A percentile compares a stretch with the other conserved stretches of the same genome.
Evolutionary conservation across 2,888 invertebrate species (phyloP).

Genomic region (Galeruca laticollis): DNA sequence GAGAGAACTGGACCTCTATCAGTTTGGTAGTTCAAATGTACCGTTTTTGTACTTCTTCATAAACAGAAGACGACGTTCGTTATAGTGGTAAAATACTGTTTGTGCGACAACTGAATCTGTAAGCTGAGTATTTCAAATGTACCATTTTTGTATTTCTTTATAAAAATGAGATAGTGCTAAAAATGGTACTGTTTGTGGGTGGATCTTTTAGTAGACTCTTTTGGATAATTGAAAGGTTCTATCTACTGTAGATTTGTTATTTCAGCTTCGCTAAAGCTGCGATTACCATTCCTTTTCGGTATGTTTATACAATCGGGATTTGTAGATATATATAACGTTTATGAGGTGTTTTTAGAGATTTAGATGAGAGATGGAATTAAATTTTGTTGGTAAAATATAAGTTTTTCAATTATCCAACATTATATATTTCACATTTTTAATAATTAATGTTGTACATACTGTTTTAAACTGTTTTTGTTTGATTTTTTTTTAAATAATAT

Average conservation of each 20-base stretch:
- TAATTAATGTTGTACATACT: background rate
- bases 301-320: background rate
- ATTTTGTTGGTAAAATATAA: no score
- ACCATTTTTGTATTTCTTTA: background rate
- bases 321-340: background rate
- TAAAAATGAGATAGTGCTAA: background rate
- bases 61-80: no score
- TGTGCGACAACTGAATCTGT: no score
- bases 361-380: background rate
- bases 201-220: background rate
- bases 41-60: no score
- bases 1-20: no score
- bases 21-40: no score
- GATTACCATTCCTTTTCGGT: background rate
- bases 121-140: background rate
- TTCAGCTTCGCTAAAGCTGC: background rate
- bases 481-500: background rate
- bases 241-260: background rate
- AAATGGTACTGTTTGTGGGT: background rate
- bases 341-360: background rate
- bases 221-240: background rate
- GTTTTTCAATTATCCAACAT: background rate
- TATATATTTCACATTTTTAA: background rate
- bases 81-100: no score
- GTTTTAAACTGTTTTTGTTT: background rate